phyloP scores from a whole-genome alignment of 1,140 invertebrate species.

The Ctenoplectra terminalis region DNA sequence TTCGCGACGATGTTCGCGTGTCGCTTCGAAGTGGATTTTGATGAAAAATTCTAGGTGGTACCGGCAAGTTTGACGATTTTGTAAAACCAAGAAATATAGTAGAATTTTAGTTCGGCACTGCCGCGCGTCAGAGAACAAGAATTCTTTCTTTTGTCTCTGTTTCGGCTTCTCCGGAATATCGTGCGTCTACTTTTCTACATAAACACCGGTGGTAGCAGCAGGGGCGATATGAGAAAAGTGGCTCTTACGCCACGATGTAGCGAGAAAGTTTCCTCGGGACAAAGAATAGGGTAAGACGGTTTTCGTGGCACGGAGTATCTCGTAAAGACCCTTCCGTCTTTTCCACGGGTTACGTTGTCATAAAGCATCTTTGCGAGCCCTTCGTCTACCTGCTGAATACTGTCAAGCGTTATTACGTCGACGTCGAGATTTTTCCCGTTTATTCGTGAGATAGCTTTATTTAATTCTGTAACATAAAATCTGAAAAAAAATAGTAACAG shows the following conservation, averaged over 20 bases:
- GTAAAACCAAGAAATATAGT: not conserved
- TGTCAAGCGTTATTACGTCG: slow-evolving; percentile 71
- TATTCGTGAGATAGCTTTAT: not conserved
- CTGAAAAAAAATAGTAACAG: not conserved
- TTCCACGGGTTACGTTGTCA: slow-evolving; percentile 64
- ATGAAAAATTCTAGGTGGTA: not conserved
- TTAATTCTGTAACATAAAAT: not conserved
- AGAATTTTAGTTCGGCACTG: no score
- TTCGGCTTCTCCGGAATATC: not conserved
- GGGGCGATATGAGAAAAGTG: slow-evolving; percentile 40
- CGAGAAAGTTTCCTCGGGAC: slow-evolving; percentile 35
- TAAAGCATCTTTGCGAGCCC: slow-evolving; percentile 67
- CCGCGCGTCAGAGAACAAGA: no score
- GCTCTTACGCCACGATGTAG: slow-evolving; percentile 21
- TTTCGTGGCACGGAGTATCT: slow-evolving; percentile 59
- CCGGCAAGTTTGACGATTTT: not conserved
- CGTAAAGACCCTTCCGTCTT: slow-evolving; percentile 71
- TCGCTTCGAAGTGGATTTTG: not conserved
- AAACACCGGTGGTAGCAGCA: not conserved
- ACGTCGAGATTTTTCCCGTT: slow-evolving; percentile 20
- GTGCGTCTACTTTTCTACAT: not conserved
- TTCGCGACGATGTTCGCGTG: not conserved
- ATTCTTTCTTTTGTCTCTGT: not conserved
- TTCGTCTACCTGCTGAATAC: slow-evolving; percentile 60
- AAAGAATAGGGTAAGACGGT: slow-evolving; percentile 31